Conservation (phyloP, 2,888 invertebrate genomes). For the Odontocerum albicorne region DNA sequence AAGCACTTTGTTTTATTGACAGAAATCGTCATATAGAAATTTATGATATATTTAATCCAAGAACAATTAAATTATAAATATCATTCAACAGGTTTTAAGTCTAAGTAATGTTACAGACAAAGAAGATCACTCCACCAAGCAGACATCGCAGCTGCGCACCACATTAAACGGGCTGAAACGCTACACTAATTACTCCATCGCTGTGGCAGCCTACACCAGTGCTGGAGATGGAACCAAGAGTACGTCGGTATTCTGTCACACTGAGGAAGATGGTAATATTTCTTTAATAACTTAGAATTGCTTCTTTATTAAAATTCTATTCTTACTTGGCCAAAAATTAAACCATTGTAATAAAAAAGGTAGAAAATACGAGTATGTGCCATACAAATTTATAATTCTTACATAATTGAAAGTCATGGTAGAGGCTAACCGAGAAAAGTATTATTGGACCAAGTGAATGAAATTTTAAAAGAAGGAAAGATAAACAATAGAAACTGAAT, state of each 20-base stretch:
- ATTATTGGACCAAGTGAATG: no score
- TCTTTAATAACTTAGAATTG: no score
- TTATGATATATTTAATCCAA: background rate
- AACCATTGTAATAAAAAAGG: no score
- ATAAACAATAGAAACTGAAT: no score
- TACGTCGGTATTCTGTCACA: slow-evolving; percentile 81
- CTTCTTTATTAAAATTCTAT: no score
- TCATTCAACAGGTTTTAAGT: background rate
- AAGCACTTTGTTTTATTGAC: no score
- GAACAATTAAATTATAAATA: background rate
- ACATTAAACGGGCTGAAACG: slow-evolving; percentile 76
- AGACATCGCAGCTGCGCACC: slow-evolving; percentile 68
- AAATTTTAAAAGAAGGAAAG: no score
- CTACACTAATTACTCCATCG: slow-evolving; percentile 90
- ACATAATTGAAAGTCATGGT: no score
- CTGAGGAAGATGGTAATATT: slow-evolving; percentile 81
- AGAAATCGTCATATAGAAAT: background rate
- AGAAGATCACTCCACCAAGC: slow-evolving; percentile 76
- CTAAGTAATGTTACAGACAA: slow-evolving; percentile 60
- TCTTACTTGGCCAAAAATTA: no score
- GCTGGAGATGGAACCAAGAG: slow-evolving; percentile 89
- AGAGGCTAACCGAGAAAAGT: no score
- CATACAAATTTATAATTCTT: no score
- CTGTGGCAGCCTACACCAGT: slow-evolving; percentile 84
- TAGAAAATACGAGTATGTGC: no score